Evolutionary conservation across 2,797 vertebrate species (phyloP), one percentile per base, ranked within the genome.

Genomic region (Galagoides demidoff): DNA sequence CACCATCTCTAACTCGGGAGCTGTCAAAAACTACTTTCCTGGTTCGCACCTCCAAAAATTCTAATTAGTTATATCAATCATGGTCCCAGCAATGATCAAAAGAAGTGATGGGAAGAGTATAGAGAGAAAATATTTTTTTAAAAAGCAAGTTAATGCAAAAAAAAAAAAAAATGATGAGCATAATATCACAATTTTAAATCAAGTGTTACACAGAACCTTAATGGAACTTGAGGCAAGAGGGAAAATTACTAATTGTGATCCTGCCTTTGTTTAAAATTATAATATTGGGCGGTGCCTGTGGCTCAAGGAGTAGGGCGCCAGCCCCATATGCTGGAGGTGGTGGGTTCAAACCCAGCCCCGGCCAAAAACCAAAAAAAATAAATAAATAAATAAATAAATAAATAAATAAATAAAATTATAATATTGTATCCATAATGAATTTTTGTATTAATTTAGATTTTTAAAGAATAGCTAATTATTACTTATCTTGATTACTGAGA

Each of bases 111-210:
- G 22, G 5, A 95, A 81, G 14, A 45, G 7, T 52, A 93, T 45
- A 79, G 61, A 10, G 71, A 76, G 34, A 25, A 12, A 85, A 1
- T 68, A 61, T 45, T 77, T 85, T 52, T 71, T 83, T 55, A 86
- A 68, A 92, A 83, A 82, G 2, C 12, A 71, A 87, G 79, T 84
- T 76, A 85, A 95, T 84, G 25, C 16, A 12, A 39, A 78, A 93
- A 88, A 93, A 88, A 68, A 37, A 27, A 31, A 14, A 52, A 13
- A 87, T 27, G 57, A 71, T 17, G 16, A 37, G 34, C 11, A 76
- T 39, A 20, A 52, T 89, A 74, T n/a, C 31, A 79, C 5, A 74
- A 25, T 94, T 95, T 92, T 61, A 90, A 92, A 95, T 88, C 63
- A 90, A 66, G 17, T 89, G 3, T 5, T 43, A 39, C 39, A 52